Base-by-base conservation (phyloP, 2,888 invertebrate genomes). In the Synanthedon andrenaeformis region DNA sequence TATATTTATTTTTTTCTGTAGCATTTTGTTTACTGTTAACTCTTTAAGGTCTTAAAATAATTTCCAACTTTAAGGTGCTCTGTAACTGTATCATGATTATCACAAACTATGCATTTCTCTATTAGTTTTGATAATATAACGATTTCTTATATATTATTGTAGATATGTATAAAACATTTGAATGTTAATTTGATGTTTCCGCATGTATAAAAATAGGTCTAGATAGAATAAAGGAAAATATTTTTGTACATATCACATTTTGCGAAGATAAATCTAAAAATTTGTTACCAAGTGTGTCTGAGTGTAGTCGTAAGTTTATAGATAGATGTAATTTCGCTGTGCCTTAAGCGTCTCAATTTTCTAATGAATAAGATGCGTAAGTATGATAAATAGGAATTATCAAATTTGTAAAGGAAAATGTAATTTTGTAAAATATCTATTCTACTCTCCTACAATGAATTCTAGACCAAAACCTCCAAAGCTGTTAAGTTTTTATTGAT, bases 231-330 rank as follows among this genome's bases (percentile, higher is more conserved):
- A 79, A 64, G 68, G 66, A 76, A 67, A 81, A 83, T 86, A 87
- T 86, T 86, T 87, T 87, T 87, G 86, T 86, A 87, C 86, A 87
- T 87, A 87, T 87, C 86, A 87, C 78, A 77, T 79, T 79, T 83
- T 77, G 80, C 71, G 70, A 73, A 56, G 67, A 74, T 75, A 76
- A 56, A 68, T 66, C 59, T 70, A 71, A 74, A 70, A 66, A 76
- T 73, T 50, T 76, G 86, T 86, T 86, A 86, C 86, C 86, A 79
- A 79, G 72, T 79, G 80, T 82, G 83, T 85, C 79, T 79, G 45
- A 45, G 14, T 45, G 45, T 45, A 35, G 35, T 10, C 1, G 1
- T 35, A 53, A 19, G 23, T 51, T 71, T 77, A 64, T 80, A 85
- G 71, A 72, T 81, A 86, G 82, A 64, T 76, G 79, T 84, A 85